These are phyloP conservation scores for Campaea margaritaria DNA, from an alignment of 2,888 invertebrate genomes.

Conservation along the genomic window DNA sequence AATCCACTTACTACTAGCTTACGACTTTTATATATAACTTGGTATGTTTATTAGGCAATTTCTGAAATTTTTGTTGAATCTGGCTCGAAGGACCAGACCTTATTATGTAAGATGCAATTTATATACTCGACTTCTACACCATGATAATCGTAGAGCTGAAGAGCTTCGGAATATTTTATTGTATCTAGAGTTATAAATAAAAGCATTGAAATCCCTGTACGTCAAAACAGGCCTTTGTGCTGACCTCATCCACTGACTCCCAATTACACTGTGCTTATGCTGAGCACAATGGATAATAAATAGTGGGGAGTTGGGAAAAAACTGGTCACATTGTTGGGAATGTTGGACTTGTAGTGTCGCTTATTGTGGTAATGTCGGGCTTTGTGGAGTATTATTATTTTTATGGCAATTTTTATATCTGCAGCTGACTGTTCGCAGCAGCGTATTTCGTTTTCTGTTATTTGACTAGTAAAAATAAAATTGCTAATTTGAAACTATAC, in stretches of 20 bases:
- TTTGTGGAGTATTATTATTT: conserved; percentile 23
- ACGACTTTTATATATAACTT: no score
- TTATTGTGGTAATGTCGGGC: conserved; percentile 28
- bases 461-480: no score
- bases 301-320: conserved; percentile 48
- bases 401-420: conserved; percentile 22
- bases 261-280: conserved; percentile 18
- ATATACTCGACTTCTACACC: no score
- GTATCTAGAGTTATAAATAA: no score
- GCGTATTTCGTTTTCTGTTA: conserved; percentile 2
- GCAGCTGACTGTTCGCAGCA: conserved; percentile 1
- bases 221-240: not conserved
- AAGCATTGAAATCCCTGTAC: not conserved
- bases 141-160: no score
- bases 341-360: conserved; percentile 32
- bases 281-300: conserved; percentile 66
- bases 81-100: no score
- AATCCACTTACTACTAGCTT: no score
- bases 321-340: conserved; percentile 41
- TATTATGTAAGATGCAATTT: no score
- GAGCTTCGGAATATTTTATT: no score
- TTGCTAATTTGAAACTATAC: no score
- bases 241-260: conserved; percentile 11
- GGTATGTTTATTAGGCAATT: no score
- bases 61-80: no score